phyloP scores from a whole-genome alignment of 2,888 invertebrate species.

The Megamerina dolium region DNA sequence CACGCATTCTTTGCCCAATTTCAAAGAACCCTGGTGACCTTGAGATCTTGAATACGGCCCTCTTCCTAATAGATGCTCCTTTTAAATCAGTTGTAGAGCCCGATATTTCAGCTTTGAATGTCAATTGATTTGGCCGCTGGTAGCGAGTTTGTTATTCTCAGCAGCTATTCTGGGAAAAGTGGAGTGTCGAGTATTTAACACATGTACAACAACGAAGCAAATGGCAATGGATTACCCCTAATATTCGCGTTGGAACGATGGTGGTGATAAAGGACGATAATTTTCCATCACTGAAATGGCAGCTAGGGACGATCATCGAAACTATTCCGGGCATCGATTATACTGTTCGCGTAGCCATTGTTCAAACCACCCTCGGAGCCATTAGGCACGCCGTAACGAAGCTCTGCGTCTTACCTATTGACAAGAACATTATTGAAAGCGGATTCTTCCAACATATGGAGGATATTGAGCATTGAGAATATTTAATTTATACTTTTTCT shows the following conservation, averaged over 20 bases:
- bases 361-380: too few relatives aligned
- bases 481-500: too few relatives aligned
- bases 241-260: constrained; percentile 4
- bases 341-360: too few relatives aligned
- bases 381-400: too few relatives aligned
- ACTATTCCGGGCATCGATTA: neutral
- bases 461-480: too few relatives aligned
- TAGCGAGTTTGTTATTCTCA: constrained; percentile 1
- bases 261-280: constrained; percentile 8
- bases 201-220: constrained; percentile 5
- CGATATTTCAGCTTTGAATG: neutral
- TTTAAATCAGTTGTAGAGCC: neutral
- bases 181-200: constrained; percentile 11
- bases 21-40: too few relatives aligned
- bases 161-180: constrained; percentile 10
- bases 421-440: too few relatives aligned
- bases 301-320: constrained; percentile 3
- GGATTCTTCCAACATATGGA: too few relatives aligned
- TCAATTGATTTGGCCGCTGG: neutral
- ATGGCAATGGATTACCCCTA: constrained; percentile 3
- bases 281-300: constrained; percentile 9
- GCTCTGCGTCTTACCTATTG: too few relatives aligned
- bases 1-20: too few relatives aligned
- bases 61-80: neutral
- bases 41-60: too few relatives aligned